Evolutionary conservation across 2,797 vertebrate species (phyloP), one percentile per base, ranked within the genome.

Genomic region (Cetoscarus ocellatus): DNA sequence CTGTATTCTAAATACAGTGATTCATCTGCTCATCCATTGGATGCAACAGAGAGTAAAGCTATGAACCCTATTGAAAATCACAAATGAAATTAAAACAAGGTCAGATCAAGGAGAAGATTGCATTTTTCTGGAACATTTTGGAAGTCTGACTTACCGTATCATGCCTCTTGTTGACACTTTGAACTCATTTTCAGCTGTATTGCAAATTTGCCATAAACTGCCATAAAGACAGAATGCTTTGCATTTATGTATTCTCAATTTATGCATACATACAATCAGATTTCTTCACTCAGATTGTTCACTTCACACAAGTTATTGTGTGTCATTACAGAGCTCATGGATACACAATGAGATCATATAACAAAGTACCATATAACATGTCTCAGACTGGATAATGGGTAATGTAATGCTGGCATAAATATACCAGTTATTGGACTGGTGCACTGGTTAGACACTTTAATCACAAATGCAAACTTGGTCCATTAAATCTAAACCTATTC

Each of bases 31-130:
- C 92, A 90, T 91, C 90, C 83, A 73, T 63, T 83, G 92, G 93
- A 92, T 93, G 88, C 89, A 92, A 93, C 93, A 93, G 89, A 92
- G 87, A 94, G 93, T 94, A 94, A 94, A 94, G 91, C 83, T 94
- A 95, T 95, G 94, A 95, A 95, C 94, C 94, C 94, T 95, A 95
- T 95, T 95, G 94, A 95, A 95, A 93, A 91, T 87, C 79, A 74
- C 81, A 80, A 77, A 84, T 67, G 70, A 79, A 88, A 86, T 74
- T 70, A 63, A 73, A 79, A 81, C 61, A 77, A 70, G 54, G 69
- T 86, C 75, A 85, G 75, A 77, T 69, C 64, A 82, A 84, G 78
- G 76, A 77, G 69, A 77, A 64, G 38, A 63, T 70, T 78, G 51
- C 73, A 27, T 86, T 89, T 83, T 77, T 73, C 67, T 38, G 58